Evolutionary conservation across 2,797 vertebrate genomes (phyloP).

Genomic region (Ctenosaura bakeri): DNA sequence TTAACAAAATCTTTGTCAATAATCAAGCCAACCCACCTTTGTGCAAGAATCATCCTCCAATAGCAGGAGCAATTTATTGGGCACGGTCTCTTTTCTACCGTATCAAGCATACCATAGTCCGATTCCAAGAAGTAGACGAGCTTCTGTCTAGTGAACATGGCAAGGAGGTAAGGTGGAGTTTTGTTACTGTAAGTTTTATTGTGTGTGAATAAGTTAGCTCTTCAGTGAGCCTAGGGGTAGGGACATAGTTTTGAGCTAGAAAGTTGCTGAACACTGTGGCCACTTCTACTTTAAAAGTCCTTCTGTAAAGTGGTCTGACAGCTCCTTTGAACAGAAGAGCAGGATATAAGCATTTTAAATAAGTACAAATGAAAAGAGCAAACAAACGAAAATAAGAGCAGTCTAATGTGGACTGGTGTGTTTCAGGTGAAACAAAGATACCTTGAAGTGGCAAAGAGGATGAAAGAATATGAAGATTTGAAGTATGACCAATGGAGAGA

Average conservation of each 20-base stretch:
- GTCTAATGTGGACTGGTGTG: not conserved
- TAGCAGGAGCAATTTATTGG: slow-evolving; percentile 92
- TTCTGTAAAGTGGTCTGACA: not conserved
- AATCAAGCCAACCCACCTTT: slow-evolving; percentile 85
- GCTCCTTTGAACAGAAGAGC: not conserved
- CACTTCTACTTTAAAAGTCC: not conserved
- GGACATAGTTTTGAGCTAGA: not conserved
- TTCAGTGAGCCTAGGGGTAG: no score
- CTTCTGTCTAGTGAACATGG: slow-evolving; percentile 83
- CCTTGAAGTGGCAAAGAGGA: slow-evolving; percentile 79
- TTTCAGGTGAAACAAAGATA: slow-evolving; percentile 88
- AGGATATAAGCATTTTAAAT: not conserved
- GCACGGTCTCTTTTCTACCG: slow-evolving; percentile 83
- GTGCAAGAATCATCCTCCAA: slow-evolving; percentile 87
- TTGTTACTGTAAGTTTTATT: not conserved
- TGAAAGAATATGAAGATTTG: slow-evolving; percentile 85
- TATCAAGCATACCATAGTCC: slow-evolving; percentile 86
- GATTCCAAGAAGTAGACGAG: slow-evolving; percentile 86
- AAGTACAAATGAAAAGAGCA: not conserved
- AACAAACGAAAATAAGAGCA: not conserved
- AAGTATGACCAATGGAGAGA: slow-evolving; percentile 85
- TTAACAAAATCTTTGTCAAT: slow-evolving; percentile 84
- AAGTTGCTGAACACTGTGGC: not conserved
- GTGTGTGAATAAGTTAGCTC: not conserved
- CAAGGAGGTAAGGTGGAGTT: slow-evolving; percentile 75